Evolutionary conservation across 2,113 vertebrate species (phyloP).

Genomic region (Eudyptes chrysolophus): DNA sequence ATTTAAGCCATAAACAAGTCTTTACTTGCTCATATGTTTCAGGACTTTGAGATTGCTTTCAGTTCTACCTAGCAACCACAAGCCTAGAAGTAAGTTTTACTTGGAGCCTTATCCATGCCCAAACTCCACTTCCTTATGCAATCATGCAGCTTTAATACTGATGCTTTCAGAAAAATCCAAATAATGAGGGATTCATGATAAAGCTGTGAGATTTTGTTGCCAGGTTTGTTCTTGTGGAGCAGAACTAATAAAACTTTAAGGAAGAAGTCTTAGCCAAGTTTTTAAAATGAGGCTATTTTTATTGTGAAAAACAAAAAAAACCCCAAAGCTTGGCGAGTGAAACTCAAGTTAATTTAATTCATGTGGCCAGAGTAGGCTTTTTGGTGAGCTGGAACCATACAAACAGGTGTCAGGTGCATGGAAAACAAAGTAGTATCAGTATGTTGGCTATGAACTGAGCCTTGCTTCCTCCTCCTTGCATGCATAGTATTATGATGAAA

Average conservation of each 20-base stretch:
- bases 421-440: not conserved
- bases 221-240: not conserved
- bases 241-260: slow-evolving; percentile 57
- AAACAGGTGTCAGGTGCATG: slow-evolving; percentile 7
- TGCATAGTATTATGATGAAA: not conserved
- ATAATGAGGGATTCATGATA: not conserved
- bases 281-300: slow-evolving; percentile 22
- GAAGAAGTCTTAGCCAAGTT: slow-evolving; percentile 26
- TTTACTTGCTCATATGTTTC: not conserved
- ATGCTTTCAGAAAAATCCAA: slow-evolving; percentile 19
- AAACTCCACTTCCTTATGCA: not conserved
- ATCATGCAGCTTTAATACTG: not conserved
- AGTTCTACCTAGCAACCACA: not conserved
- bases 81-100: not conserved
- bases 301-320: not conserved
- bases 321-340: not conserved
- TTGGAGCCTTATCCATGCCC: not conserved
- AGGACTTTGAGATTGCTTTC: not conserved
- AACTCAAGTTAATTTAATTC: not conserved
- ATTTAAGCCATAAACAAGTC: not conserved
- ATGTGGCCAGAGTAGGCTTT: not conserved
- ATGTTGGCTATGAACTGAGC: not conserved
- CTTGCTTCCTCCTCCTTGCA: slow-evolving; percentile 3
- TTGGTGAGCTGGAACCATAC: slow-evolving; percentile 1
- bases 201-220: slow-evolving; percentile 24